phyloP scores from a whole-genome alignment of 2,797 vertebrate genomes.

The Orestias chungarensis region DNA sequence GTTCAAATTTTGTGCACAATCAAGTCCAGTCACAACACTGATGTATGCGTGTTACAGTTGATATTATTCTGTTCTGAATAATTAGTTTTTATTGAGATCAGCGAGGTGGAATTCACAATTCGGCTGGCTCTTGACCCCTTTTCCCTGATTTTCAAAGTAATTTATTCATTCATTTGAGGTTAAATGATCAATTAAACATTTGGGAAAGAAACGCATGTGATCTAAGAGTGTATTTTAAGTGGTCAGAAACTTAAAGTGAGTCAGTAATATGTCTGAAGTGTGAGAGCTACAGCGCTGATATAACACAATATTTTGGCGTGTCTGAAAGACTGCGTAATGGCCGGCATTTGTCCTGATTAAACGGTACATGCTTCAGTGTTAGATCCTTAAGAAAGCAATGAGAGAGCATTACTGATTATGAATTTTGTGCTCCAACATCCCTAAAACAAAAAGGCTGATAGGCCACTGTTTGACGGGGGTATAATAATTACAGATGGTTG shows the following conservation, averaged over 20 bases:
- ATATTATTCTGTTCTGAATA: not conserved
- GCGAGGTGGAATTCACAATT: not conserved
- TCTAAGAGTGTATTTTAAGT: not conserved
- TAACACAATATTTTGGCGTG: not conserved
- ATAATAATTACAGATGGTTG: not conserved
- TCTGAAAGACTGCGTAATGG: not conserved
- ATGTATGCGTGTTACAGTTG: not conserved
- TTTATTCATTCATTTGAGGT: not conserved
- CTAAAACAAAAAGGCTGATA: no score
- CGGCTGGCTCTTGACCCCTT: not conserved
- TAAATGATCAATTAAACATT: not conserved
- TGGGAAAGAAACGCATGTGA: not conserved
- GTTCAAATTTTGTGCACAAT: not conserved
- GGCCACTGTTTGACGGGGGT: not conserved
- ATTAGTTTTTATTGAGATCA: not conserved
- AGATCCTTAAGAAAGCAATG: not conserved
- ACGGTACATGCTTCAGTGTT: not conserved
- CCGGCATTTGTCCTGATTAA: not conserved
- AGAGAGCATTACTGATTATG: not conserved
- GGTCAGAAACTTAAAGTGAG: not conserved
- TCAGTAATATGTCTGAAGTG: not conserved
- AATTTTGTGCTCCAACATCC: no score
- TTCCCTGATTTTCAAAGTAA: not conserved
- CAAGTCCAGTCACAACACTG: not conserved
- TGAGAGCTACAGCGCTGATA: not conserved